Evolutionary conservation across 2,888 invertebrate species (phyloP).

Genomic region (Caenorhabditis virilis): DNA sequence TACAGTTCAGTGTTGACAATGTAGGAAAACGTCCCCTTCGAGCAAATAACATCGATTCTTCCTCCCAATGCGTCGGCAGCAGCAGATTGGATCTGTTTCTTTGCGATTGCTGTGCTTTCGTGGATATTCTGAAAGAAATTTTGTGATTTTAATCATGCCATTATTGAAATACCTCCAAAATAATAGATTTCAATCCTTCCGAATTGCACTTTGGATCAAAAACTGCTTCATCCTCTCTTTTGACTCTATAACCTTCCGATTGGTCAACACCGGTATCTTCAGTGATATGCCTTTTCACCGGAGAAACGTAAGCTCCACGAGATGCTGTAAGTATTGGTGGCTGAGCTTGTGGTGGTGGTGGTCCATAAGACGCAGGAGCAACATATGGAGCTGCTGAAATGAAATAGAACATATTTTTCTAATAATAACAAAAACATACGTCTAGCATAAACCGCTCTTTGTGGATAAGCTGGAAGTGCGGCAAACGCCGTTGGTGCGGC

Average conservation of each 20-base stretch:
- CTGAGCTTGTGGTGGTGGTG: constrained; percentile 21
- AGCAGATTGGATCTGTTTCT: constrained; percentile 57
- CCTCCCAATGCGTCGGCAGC: constrained; percentile 18
- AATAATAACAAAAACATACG: too few relatives aligned
- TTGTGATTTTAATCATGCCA: background rate
- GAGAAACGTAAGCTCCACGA: constrained; percentile 23
- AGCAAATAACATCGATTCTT: constrained; percentile 63
- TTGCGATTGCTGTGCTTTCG: constrained; percentile 57
- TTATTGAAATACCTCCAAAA: constrained; percentile 36
- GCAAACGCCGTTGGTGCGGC: constrained; percentile 13
- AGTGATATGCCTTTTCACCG: constrained; percentile 23
- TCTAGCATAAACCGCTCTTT: too few relatives aligned
- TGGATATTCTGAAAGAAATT: constrained; percentile 57
- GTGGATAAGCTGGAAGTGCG: constrained; percentile 17
- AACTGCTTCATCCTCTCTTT: constrained; percentile 44
- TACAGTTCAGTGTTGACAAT: constrained; percentile 60
- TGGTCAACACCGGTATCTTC: constrained; percentile 32
- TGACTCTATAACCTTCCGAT: constrained; percentile 35
- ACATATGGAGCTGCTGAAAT: constrained; percentile 7
- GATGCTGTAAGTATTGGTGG: constrained; percentile 9
- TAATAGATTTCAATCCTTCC: constrained; percentile 48
- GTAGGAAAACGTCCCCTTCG: constrained; percentile 62
- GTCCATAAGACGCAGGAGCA: constrained; percentile 6
- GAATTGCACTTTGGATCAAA: constrained; percentile 60
- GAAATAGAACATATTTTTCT: too few relatives aligned